phyloP scores from a whole-genome alignment of 2,113 vertebrate genomes.

The Dicaeum eximium region DNA sequence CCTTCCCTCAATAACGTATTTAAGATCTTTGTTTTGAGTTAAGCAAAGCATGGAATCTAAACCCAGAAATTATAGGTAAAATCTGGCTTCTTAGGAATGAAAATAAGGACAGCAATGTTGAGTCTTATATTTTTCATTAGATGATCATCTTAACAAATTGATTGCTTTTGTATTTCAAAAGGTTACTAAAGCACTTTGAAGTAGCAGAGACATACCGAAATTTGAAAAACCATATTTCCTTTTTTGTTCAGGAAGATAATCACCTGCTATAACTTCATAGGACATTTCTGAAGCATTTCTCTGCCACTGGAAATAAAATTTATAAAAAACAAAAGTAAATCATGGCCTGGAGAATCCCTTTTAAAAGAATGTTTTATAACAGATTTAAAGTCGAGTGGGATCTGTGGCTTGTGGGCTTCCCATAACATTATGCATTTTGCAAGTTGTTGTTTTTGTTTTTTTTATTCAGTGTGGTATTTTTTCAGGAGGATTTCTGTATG shows the following conservation, averaged over 20 bases:
- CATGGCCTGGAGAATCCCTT: neutral
- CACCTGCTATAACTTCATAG: neutral
- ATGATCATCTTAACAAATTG: neutral
- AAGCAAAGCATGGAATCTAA: neutral
- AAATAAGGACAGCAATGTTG: neutral
- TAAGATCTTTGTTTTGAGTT: neutral
- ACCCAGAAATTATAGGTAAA: neutral
- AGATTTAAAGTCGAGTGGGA: neutral
- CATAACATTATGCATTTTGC: neutral
- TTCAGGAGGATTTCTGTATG: neutral
- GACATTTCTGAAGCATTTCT: neutral
- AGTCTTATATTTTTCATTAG: constrained; percentile 16
- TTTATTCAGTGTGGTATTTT: neutral
- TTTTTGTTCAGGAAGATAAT: neutral
- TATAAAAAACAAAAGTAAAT: neutral
- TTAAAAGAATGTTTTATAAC: neutral
- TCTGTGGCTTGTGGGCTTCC: neutral
- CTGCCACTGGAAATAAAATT: neutral
- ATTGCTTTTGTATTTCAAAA: neutral
- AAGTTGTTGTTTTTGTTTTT: neutral
- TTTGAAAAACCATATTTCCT: neutral
- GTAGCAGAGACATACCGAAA: neutral
- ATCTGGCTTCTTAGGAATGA: neutral
- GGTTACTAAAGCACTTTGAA: neutral
- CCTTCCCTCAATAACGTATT: neutral